These are phyloP conservation scores for Sorex araneus DNA, from an alignment of 2,113 vertebrate genomes.

Conservation along the genomic window DNA sequence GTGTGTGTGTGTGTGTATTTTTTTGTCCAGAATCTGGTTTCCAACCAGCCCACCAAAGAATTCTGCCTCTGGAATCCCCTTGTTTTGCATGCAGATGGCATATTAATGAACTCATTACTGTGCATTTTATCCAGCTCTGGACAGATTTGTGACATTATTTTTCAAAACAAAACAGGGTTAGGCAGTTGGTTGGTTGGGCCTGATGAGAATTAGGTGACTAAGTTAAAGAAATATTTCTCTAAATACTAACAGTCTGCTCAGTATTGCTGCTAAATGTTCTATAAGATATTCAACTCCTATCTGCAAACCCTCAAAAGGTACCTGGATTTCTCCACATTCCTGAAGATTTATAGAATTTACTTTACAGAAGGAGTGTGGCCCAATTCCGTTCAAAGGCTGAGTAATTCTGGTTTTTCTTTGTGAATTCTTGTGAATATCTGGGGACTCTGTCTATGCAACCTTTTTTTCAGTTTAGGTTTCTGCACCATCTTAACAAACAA, in stretches of 20 bases:
- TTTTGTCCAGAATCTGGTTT: constrained; percentile 81
- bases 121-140: constrained; percentile 87
- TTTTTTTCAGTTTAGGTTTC: constrained; percentile 11
- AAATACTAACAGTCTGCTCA: constrained; percentile 46
- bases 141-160: constrained; percentile 85
- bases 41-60: constrained; percentile 84
- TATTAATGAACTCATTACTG: constrained; percentile 88
- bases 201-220: constrained; percentile 61
- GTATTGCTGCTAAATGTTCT: constrained; percentile 16
- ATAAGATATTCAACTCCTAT: neutral
- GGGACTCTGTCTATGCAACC: neutral
- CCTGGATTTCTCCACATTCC: neutral
- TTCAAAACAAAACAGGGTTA: constrained; percentile 82
- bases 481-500: neutral
- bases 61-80: constrained; percentile 84
- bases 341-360: neutral
- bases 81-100: constrained; percentile 87
- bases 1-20: constrained; percentile 43
- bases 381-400: constrained; percentile 7
- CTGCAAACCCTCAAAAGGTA: neutral
- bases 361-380: neutral
- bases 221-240: constrained; percentile 62
- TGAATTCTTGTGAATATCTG: neutral
- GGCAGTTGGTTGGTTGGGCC: constrained; percentile 82
- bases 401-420: constrained; percentile 27